phyloP scores from a whole-genome alignment of 1,140 invertebrate species.

The Zaprionus ghesquierei region DNA sequence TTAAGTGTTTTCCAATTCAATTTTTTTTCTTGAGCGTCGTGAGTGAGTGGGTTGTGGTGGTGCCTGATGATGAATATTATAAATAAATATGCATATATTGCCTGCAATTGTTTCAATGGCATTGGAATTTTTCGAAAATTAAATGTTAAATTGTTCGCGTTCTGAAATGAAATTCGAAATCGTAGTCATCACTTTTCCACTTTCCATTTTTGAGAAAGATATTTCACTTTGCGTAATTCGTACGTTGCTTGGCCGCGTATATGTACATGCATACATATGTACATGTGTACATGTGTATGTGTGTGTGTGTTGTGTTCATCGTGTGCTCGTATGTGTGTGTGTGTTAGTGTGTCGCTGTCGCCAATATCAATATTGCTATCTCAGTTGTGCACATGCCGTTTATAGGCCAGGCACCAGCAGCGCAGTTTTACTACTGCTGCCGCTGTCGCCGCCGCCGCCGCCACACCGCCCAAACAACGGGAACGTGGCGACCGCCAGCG shows the following conservation, averaged over 20 bases:
- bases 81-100: slow-evolving; percentile 41
- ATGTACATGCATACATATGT: slow-evolving; percentile 8
- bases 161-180: slow-evolving; percentile 38
- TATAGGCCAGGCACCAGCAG: slow-evolving; percentile 39
- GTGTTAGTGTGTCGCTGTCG: slow-evolving; percentile 58
- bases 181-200: slow-evolving; percentile 71
- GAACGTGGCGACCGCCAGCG: slow-evolving; percentile 44
- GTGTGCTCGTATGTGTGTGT: slow-evolving; percentile 41
- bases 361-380: slow-evolving; percentile 65
- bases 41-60: slow-evolving; percentile 34
- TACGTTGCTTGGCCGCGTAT: slow-evolving; percentile 60
- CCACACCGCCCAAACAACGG: slow-evolving; percentile 19
- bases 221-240: slow-evolving; percentile 82
- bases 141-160: slow-evolving; percentile 9
- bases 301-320: slow-evolving; percentile 44
- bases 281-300: slow-evolving; percentile 28
- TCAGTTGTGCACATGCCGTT: slow-evolving; percentile 41
- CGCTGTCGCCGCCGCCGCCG: slow-evolving; percentile 28
- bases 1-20: slow-evolving; percentile 1
- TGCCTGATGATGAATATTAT: slow-evolving; percentile 36
- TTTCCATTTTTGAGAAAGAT: slow-evolving; percentile 81
- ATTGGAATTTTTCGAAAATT: slow-evolving; percentile 2
- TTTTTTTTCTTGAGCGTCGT: slow-evolving; percentile 22
- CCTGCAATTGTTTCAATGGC: slow-evolving; percentile 4
- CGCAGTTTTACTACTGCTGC: slow-evolving; percentile 61